Conservation (phyloP, 2,888 invertebrate genomes). For the Caenorhabditis sulstoni region DNA sequence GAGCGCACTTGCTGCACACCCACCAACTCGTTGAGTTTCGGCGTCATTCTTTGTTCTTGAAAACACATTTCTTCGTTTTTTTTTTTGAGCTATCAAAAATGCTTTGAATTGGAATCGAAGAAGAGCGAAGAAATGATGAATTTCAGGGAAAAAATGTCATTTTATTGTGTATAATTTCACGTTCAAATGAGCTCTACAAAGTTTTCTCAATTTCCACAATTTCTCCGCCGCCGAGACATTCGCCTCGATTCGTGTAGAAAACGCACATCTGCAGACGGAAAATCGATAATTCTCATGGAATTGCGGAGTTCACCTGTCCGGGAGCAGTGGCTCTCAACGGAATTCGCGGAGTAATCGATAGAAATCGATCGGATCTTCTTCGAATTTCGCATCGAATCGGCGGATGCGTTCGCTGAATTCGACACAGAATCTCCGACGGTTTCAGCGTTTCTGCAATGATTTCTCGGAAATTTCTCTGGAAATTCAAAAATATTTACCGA, state of each 20-base stretch:
- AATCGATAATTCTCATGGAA: background rate
- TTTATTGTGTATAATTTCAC: no score
- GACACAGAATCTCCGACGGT: conserved; percentile 47
- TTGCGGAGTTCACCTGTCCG: conserved; percentile 69
- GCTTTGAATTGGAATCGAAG: no score
- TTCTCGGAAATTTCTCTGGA: conserved; percentile 5
- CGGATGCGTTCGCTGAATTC: conserved; percentile 74
- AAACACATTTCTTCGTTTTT: no score
- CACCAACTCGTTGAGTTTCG: no score
- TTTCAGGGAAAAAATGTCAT: no score
- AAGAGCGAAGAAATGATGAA: no score
- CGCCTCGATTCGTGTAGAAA: conserved; percentile 70
- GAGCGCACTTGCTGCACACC: no score
- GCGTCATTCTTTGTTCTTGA: no score
- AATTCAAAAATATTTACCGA: background rate
- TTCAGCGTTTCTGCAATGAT: background rate
- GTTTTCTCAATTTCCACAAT: conserved; percentile 57
- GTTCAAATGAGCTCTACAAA: conserved; percentile 7
- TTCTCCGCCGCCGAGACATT: conserved; percentile 77
- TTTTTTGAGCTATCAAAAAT: no score
- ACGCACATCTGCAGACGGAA: conserved; percentile 86
- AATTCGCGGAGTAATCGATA: conserved; percentile 60
- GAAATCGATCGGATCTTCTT: background rate
- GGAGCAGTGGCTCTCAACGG: conserved; percentile 75
- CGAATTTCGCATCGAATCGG: conserved; percentile 61